Conservation (phyloP, 2,113 vertebrate species). For the Podarcis cretensis region DNA sequence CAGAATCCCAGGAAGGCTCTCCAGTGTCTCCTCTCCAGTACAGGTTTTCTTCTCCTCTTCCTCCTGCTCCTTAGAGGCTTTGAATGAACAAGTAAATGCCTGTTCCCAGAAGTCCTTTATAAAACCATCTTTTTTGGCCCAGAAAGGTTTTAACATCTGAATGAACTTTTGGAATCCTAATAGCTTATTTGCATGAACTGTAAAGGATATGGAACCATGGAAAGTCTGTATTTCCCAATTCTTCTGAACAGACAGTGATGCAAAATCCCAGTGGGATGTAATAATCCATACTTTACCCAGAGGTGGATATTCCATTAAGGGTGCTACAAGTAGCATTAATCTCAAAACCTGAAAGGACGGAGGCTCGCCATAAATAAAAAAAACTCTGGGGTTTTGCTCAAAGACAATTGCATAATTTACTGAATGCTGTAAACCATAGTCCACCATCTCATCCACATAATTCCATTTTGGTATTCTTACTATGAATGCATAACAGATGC, state of each 20-base stretch:
- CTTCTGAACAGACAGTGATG: background rate
- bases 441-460: background rate
- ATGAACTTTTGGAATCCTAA: background rate
- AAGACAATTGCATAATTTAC: background rate
- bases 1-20: background rate
- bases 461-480: background rate
- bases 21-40: background rate
- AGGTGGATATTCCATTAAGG: background rate
- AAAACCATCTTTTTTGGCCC: background rate
- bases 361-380: background rate
- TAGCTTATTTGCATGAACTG: background rate
- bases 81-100: background rate
- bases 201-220: background rate
- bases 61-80: background rate
- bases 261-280: background rate
- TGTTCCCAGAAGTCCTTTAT: background rate
- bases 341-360: background rate
- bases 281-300: background rate
- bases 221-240: background rate
- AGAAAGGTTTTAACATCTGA: background rate
- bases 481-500: background rate
- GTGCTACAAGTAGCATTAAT: background rate
- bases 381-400: background rate
- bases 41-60: background rate
- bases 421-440: accelerated